Conservation (phyloP, 1,140 invertebrate genomes). For the Metaphire vulgaris region DNA sequence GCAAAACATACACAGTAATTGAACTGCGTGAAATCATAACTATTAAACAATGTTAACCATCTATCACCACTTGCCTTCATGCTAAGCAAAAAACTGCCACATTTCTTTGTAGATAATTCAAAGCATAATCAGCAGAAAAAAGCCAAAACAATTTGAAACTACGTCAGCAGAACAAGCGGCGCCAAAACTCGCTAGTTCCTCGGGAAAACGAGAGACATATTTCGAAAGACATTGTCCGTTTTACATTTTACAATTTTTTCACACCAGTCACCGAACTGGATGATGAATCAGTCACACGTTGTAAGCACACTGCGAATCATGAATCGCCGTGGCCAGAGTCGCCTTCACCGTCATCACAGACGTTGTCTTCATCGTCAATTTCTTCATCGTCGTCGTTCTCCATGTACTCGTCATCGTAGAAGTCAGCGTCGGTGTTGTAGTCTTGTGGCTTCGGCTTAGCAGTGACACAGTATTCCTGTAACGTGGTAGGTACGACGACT, state of each 20-base stretch:
- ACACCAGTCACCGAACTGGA: neutral
- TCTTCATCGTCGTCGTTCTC: conserved; percentile 47
- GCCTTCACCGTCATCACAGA: neutral
- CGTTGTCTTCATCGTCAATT: conserved; percentile 31
- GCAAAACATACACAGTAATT: no score
- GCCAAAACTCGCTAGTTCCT: neutral
- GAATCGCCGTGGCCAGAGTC: neutral
- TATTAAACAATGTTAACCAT: neutral
- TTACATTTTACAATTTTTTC: conserved; percentile 1
- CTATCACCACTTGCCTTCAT: neutral
- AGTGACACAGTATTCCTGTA: conserved; percentile 79
- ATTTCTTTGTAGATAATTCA: neutral
- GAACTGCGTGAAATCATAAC: no score
- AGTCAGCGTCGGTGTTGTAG: conserved; percentile 44
- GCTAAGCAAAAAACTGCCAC: neutral
- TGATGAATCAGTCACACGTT: neutral
- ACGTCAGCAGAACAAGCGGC: neutral
- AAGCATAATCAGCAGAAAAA: neutral
- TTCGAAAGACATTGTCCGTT: neutral
- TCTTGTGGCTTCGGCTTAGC: conserved; percentile 40
- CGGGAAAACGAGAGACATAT: neutral
- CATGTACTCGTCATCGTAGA: conserved; percentile 49
- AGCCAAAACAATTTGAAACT: neutral
- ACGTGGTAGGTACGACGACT: conserved; percentile 88
- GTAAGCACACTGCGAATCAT: neutral